phyloP scores from a whole-genome alignment of 2,888 invertebrate genomes.

The Drosophila borborema region DNA sequence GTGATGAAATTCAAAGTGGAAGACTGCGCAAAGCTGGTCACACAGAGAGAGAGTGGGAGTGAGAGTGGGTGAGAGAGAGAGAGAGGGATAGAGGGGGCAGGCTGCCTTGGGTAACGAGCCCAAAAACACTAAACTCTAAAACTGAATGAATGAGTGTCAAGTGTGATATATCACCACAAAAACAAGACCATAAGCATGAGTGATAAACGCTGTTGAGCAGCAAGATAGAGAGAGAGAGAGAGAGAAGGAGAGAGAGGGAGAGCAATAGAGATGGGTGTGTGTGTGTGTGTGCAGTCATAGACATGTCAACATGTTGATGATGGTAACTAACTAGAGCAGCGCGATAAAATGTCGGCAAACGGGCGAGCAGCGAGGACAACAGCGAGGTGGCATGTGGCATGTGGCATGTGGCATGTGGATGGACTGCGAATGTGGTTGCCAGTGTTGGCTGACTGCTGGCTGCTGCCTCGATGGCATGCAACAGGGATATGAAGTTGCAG shows the following conservation, averaged over 20 bases:
- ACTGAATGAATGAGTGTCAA: conserved; percentile 82
- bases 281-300: conserved; percentile 68
- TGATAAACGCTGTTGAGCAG: conserved; percentile 79
- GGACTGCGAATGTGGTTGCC: conserved; percentile 19
- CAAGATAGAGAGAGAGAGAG: not conserved
- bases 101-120: conserved; percentile 55
- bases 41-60: not conserved
- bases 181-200: conserved; percentile 82
- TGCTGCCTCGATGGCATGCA: conserved; percentile 11
- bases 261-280: not conserved
- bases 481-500: conserved; percentile 34
- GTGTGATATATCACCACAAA: conserved; percentile 83
- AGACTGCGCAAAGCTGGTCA: conserved; percentile 29
- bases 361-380: conserved; percentile 29
- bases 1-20: conserved; percentile 79
- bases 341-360: conserved; percentile 58
- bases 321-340: conserved; percentile 79
- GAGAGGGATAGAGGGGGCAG: not conserved
- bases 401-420: conserved; percentile 32
- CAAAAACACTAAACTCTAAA: conserved; percentile 73
- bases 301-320: conserved; percentile 81
- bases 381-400: conserved; percentile 15
- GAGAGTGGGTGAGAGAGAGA: not conserved
- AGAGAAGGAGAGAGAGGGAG: not conserved
- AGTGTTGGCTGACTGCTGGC: conserved; percentile 1